Base-by-base conservation (phyloP, 2,113 vertebrate species). In the Ptilonorhynchus violaceus region DNA sequence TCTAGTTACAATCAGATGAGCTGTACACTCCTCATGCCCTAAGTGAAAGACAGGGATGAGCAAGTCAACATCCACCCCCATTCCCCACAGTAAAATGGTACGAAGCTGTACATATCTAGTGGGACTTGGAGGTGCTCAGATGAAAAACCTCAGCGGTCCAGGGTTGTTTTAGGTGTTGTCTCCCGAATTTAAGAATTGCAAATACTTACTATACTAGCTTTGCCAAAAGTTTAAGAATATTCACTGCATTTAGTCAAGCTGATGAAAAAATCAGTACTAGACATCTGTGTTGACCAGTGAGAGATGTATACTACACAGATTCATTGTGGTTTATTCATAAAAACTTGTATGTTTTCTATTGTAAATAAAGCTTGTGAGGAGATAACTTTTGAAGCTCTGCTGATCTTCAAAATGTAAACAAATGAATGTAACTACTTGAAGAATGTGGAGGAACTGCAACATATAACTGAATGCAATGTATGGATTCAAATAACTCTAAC, bases 1-100 rank as follows among this genome's bases (percentile, higher is more conserved):
- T 88, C 94, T 53, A 80, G 81, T 82, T 92, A 84, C 37, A 70
- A 10, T 75, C 78, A 77, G 58, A 92, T 56, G 93, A 96, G 74
- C 87, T 49, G 70, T 63, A 73, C 69, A 47, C 44, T 84, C 52
- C 89, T 60, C 58, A 44, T 39, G 39, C 69, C 15, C 0, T 37
- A 63, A 79, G 53, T 7, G 46, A 80, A 76, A 53, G 49, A 10
- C n/a, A 30, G 44, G 59, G 52, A 75, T 24, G 16, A 63, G n/a
- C 79, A 46, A 88, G 41, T 44, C 88, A 92, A 50, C 27, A 42
- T 63, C 73, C 1, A 0, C 39, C 30, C 63, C 35, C 7, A 1
- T 22, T 87, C 22, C 13, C 39, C 31, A 13, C 52, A 12, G 76
- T 50, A 27, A 72, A 64, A 49, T 0, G 1, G 64, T 9, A 52